phyloP scores from a whole-genome alignment of 2,888 invertebrate genomes.

The Brachyptera putata region DNA sequence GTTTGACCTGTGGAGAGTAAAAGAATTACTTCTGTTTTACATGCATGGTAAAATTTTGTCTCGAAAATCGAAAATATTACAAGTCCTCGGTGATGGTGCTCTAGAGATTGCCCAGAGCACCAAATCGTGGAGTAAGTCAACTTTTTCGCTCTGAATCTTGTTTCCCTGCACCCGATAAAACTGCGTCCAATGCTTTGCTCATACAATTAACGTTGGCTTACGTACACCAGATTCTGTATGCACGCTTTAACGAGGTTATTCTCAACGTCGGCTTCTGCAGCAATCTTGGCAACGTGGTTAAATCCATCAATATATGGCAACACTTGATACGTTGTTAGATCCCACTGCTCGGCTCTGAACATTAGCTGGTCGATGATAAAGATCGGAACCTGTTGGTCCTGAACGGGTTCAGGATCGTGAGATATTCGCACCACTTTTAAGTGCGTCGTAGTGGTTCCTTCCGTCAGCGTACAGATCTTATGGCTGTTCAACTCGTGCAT shows the following conservation, averaged over 20 bases:
- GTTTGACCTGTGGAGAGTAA: no score
- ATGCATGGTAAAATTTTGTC: no score
- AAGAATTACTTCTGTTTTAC: no score
- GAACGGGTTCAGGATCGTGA: conserved; percentile 73
- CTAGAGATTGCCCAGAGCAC: no score
- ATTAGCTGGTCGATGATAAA: conserved; percentile 63
- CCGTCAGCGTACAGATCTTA: conserved; percentile 74
- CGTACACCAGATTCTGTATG: conserved; percentile 83
- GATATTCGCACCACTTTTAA: conserved; percentile 81
- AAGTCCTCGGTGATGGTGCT: no score
- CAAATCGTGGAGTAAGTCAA: no score
- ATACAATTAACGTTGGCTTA: no score
- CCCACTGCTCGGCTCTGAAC: conserved; percentile 76
- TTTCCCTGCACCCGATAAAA: no score
- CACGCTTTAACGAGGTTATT: conserved; percentile 91
- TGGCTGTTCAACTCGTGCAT: conserved; percentile 76
- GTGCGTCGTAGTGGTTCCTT: conserved; percentile 84
- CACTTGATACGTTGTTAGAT: conserved; percentile 90
- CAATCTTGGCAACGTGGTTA: conserved; percentile 86
- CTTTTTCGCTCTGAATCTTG: no score
- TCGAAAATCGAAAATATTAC: no score
- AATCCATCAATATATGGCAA: conserved; percentile 88
- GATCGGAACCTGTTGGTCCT: conserved; percentile 88
- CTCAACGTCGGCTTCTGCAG: conserved; percentile 86
- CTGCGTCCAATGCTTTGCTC: no score